Base-by-base conservation (phyloP, 2,888 invertebrate species). In the Cephus pulcher region DNA sequence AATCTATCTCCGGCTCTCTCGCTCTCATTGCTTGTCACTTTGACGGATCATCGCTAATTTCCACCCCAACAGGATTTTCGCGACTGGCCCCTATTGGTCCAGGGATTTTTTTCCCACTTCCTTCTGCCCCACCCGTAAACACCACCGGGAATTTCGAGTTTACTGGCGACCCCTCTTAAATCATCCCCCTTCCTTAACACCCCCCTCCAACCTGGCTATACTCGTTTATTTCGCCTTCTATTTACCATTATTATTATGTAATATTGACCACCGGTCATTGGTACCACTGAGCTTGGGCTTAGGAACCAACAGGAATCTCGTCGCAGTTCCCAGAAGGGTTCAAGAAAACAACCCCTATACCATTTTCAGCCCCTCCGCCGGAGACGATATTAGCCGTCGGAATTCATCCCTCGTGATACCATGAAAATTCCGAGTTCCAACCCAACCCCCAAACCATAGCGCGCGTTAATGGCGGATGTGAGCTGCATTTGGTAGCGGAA, bases 11-110 rank as follows among this genome's bases (percentile, higher is more conserved):
- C 71, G 0, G 32, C 71, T 71, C 12, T 34, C 23, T 56, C 23
- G 32, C 71, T 9, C 12, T 34, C 33, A 12, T 34, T 71, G 32
- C 23, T 71, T 6, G 11, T 34, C 33, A 76, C 69, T 76, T 76
- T 76, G 78, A 78, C 78, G 73, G 76, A 78, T 78, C 78, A 78
- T 76, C 75, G 78, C 78, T 78, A 78, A 78, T 78, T 78, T 78
- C 75, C 70, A 78, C 75, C 75, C 75, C 78, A 34, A 78, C 73
- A 75, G 78, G 73, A 73, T 73, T 75, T 73, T 76, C 73, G 40
- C 71, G 75, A 78, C 78, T 34, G 75, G 32, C 74, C 71, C 40
- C 70, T 78, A 75, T 78, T 78, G 74, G 78, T 32, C 23, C 9
- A 23, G 23, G 9, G 56, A 23, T 23, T 56, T 23, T 56, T 23